These are phyloP conservation scores for Corythoichthys intestinalis DNA, from an alignment of 2,113 vertebrate genomes.

Conservation along the genomic window DNA sequence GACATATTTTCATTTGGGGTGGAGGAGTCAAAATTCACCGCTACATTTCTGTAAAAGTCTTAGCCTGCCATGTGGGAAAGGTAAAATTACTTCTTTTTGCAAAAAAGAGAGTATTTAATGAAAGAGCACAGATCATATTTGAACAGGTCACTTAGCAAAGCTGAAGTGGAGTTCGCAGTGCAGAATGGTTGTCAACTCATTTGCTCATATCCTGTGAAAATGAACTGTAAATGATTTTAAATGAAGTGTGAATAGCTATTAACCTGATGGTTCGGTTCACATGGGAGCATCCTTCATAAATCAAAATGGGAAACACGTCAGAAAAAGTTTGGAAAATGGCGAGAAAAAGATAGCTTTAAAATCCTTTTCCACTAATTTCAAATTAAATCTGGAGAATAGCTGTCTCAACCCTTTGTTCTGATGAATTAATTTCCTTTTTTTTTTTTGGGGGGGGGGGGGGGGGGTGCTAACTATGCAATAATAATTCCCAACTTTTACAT, in stretches of 20 bases:
- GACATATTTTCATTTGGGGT: neutral
- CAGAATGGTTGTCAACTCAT: neutral
- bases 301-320: neutral
- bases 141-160: neutral
- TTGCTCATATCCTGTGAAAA: neutral
- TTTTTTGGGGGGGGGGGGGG: too few relatives aligned
- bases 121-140: neutral
- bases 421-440: too few relatives aligned
- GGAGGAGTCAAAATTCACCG: neutral
- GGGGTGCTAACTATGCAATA: too few relatives aligned
- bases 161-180: neutral
- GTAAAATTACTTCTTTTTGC: neutral
- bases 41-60: neutral
- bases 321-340: neutral
- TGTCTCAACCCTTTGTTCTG: too few relatives aligned
- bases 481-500: too few relatives aligned
- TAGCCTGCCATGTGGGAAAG: neutral
- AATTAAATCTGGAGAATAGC: too few relatives aligned
- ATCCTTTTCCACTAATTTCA: too few relatives aligned
- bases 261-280: neutral
- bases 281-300: neutral
- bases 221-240: neutral
- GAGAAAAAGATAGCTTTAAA: neutral
- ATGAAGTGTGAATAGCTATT: neutral
- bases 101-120: neutral